Conservation (phyloP, 92 coral and sea anemone species). For the Epizoanthus ramosus region DNA sequence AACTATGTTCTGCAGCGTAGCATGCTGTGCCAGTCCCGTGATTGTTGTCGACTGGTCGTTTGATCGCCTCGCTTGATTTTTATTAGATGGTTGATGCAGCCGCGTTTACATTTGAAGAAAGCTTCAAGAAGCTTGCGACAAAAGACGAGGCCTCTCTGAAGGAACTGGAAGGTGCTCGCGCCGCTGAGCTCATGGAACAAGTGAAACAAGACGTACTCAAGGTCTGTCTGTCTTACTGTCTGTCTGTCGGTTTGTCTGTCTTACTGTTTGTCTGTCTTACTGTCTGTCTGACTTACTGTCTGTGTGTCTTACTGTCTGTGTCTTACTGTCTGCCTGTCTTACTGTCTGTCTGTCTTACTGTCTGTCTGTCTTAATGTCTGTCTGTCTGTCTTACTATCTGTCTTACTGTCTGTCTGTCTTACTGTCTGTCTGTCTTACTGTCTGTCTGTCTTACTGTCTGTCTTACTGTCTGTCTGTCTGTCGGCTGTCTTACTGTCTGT, state of each 20-base stretch:
- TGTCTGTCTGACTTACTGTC: no score
- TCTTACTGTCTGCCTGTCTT: no score
- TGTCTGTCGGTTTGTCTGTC: background rate
- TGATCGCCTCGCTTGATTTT: background rate
- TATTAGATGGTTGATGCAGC: slow-evolving; percentile 33
- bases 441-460: no score
- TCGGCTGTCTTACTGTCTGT: no score
- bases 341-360: no score
- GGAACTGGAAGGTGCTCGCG: slow-evolving; percentile 24
- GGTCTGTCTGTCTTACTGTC: slow-evolving; percentile 4
- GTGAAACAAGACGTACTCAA: slow-evolving; percentile 34
- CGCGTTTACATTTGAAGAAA: slow-evolving; percentile 37
- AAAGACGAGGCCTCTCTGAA: slow-evolving; percentile 6
- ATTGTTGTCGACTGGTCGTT: background rate
- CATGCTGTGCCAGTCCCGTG: no score
- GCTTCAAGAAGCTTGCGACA: slow-evolving; percentile 21
- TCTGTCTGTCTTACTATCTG: background rate
- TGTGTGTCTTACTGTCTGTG: background rate
- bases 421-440: background rate
- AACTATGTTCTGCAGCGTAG: no score
- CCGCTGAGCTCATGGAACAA: slow-evolving; percentile 34
- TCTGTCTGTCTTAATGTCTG: background rate
- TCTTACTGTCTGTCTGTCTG: no score
- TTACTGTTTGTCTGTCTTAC: no score
- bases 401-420: background rate